These are phyloP conservation scores for Nesometra sesokonis DNA, from an alignment of 35 echinoderm and acorn worm species.

Conservation along the genomic window DNA sequence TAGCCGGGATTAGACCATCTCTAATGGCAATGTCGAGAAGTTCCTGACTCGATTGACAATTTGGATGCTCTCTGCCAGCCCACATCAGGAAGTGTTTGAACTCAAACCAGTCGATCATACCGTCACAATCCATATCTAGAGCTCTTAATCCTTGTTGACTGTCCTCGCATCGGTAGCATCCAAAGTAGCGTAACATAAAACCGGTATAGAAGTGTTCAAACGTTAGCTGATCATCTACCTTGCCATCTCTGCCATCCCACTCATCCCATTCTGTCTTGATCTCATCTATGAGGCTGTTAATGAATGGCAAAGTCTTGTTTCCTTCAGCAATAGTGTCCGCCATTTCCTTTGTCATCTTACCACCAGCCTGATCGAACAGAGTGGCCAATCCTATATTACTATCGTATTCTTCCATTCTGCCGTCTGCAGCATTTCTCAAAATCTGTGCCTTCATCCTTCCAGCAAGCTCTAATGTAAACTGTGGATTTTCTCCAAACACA, in stretches of 20 bases:
- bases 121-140: slow-evolving; percentile 46
- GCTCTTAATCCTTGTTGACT: slow-evolving; percentile 23
- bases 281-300: slow-evolving; percentile 13
- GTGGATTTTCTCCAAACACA: too few species aligned
- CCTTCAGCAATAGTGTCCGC: slow-evolving; percentile 12
- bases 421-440: too few species aligned
- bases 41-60: neutral
- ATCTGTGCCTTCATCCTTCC: too few species aligned
- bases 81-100: slow-evolving; percentile 31
- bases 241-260: slow-evolving; percentile 32
- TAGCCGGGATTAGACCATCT: slow-evolving; percentile 40
- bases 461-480: too few species aligned
- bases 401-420: slow-evolving; percentile 56
- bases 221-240: slow-evolving; percentile 30
- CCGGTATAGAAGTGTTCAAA: too few species aligned
- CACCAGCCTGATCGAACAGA: too few species aligned
- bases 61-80: slow-evolving; percentile 29
- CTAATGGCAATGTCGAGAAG: slow-evolving; percentile 35
- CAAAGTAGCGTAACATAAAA: slow-evolving; percentile 43
- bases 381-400: slow-evolving; percentile 19
- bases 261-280: slow-evolving; percentile 30
- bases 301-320: neutral
- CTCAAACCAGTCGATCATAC: too few species aligned
- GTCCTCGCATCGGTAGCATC: slow-evolving; percentile 40
- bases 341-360: too few species aligned